Percentiles rank a stretch among this genome's conserved stretches.
Evolutionary conservation across 2,797 vertebrate species (phyloP).

Genomic region (Cynopterus sphinx): DNA sequence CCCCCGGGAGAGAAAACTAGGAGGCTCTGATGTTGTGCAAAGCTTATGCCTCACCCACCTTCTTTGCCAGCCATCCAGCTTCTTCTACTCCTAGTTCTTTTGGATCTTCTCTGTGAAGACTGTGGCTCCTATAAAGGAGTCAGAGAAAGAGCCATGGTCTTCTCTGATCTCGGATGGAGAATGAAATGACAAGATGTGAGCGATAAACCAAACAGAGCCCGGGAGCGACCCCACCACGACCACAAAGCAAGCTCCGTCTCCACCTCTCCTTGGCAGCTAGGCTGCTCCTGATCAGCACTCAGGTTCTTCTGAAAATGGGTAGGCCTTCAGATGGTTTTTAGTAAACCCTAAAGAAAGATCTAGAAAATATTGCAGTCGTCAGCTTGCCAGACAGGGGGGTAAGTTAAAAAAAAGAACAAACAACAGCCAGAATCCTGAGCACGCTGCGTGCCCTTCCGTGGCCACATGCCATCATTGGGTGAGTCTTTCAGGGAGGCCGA

Average conservation of each 20-base stretch:
- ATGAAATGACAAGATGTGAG: not conserved
- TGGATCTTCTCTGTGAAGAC: not conserved
- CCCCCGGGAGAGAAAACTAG: not conserved
- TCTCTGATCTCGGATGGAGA: not conserved
- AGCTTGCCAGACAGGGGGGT: not conserved
- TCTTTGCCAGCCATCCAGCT: not conserved
- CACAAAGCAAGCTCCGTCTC: not conserved
- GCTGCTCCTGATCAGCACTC: not conserved
- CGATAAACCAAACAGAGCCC: too few species aligned
- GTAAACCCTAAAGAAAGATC: not conserved
- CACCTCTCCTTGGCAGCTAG: not conserved
- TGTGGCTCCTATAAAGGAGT: too few species aligned
- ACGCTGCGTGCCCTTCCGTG: fast-evolving
- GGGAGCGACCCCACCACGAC: not conserved
- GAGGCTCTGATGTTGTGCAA: not conserved
- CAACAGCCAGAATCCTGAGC: not conserved
- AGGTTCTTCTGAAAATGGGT: not conserved
- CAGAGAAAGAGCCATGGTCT: not conserved
- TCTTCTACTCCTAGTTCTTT: not conserved
- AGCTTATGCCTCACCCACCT: not conserved
- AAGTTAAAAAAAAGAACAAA: not conserved
- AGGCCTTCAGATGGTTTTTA: not conserved
- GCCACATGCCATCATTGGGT: fast-evolving
- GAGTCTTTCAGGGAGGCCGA: not conserved
- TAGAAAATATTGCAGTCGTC: not conserved